These are phyloP conservation scores for Harpegnathos saltator DNA, from an alignment of 1,140 invertebrate species.

Conservation along the genomic window DNA sequence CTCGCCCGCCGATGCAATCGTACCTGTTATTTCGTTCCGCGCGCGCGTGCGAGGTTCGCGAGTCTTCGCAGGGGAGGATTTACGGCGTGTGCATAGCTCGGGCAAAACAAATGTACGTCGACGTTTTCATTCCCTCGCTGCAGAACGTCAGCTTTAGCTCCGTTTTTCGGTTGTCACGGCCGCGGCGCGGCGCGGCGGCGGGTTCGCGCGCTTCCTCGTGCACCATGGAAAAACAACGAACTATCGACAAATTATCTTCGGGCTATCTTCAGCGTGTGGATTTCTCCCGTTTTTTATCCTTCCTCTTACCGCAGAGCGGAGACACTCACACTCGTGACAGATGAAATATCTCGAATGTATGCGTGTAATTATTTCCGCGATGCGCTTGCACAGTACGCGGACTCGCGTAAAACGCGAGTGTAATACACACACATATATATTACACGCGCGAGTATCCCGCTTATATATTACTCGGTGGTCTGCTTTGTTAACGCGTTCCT, in stretches of 20 bases:
- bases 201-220: constrained; percentile 3
- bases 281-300: constrained; percentile 2
- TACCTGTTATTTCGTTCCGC: constrained; percentile 52
- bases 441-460: too few species aligned
- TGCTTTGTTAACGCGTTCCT: neutral
- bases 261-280: constrained; percentile 10
- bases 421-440: too few species aligned
- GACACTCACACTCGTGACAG: neutral
- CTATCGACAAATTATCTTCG: constrained; percentile 47
- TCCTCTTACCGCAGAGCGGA: neutral
- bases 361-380: neutral
- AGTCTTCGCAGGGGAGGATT: constrained; percentile 52
- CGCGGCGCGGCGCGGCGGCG: too few species aligned
- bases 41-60: constrained; percentile 25
- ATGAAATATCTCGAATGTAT: neutral
- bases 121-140: constrained; percentile 61
- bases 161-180: constrained; percentile 41
- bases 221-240: constrained; percentile 32
- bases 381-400: too few species aligned
- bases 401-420: too few species aligned
- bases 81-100: constrained; percentile 48
- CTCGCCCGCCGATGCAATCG: constrained; percentile 46
- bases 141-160: constrained; percentile 36
- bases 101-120: constrained; percentile 51
- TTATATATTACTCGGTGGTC: neutral